Evolutionary conservation across 2,888 invertebrate species (phyloP), one percentile per base, ranked within the genome.

Genomic region (Diloba caeruleocephala): DNA sequence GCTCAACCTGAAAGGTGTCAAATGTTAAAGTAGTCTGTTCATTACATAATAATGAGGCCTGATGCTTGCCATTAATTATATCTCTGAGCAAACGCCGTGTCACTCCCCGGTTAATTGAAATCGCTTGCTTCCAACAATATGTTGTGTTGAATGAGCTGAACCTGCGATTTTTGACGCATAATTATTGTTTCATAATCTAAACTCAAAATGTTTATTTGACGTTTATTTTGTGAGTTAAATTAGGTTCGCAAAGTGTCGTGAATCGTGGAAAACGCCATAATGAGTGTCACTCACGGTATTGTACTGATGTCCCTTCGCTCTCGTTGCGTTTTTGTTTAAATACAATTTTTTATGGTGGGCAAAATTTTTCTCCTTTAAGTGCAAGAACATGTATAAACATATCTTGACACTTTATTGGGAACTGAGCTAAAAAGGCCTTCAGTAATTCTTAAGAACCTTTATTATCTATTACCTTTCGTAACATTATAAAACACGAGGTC

Each of bases 41-140:
- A 72, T 67, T 68, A 71, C 54, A 66, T 59, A 66, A 71, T 79
- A 70, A 76, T 78, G 70, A 76, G 74, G 41, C 15, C 15, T 61
- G 68, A 60, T 38, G 41, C 57, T 62, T 49, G 49, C 63, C 79
- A 89, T 89, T 88, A 88, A 86, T 86, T 75, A 85, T 59, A 75
- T 79, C 78, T 81, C 77, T n/a, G n/a, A 74, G 70, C 65, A 82
- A 84, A 77, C 72, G 87, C 85, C 72, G 59, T 76, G 73, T 88
- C 88, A 87, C 78, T 78, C 73, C 51, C 42, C 57, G 43, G 79
- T 75, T 84, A 88, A 88, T 87, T 84, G 84, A 87, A 85, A 79
- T 66, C 76, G 78, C 80, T 74, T 52, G 59, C 53, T 57, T 45
- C 50, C 55, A 65, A 74, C 74, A 76, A 76, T 74, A 50, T 65